phyloP scores from a whole-genome alignment of 2,113 vertebrate genomes.

The Ctenodactylus gundi region DNA sequence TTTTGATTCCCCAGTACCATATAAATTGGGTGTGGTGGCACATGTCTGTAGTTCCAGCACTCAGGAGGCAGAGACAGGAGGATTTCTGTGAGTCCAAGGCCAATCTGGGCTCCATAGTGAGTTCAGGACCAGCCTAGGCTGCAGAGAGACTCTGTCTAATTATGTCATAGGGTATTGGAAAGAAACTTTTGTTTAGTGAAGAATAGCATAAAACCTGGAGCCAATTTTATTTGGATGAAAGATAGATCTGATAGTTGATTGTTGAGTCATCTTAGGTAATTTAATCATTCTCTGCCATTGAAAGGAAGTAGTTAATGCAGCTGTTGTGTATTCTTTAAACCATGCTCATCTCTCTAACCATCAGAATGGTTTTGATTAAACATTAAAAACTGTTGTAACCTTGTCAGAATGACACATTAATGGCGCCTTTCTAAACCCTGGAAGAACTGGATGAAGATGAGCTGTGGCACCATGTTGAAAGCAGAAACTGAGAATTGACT shows the following conservation, averaged over 20 bases:
- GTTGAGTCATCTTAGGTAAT: no score
- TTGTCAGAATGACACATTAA: background rate
- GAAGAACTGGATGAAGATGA: background rate
- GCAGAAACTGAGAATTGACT: background rate
- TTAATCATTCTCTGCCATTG: background rate
- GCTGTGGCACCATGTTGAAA: background rate
- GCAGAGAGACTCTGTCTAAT: background rate
- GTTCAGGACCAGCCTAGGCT: no score
- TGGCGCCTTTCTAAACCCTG: background rate
- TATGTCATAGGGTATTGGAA: background rate
- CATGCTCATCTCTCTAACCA: background rate
- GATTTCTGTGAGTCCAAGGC: no score
- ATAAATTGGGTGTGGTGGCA: no score
- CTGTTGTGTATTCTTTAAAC: background rate
- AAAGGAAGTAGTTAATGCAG: background rate
- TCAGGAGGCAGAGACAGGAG: no score
- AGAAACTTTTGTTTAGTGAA: background rate
- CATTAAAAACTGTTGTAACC: background rate
- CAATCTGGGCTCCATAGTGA: no score
- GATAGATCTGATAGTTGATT: background rate
- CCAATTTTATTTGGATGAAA: background rate
- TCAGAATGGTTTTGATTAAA: background rate
- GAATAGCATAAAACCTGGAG: background rate
- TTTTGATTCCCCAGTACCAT: no score
- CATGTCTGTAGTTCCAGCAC: no score